Percentiles rank a stretch among this genome's conserved stretches.
Evolutionary conservation across 2,113 vertebrate species (phyloP).

Genomic region (Mus spicilegus): DNA sequence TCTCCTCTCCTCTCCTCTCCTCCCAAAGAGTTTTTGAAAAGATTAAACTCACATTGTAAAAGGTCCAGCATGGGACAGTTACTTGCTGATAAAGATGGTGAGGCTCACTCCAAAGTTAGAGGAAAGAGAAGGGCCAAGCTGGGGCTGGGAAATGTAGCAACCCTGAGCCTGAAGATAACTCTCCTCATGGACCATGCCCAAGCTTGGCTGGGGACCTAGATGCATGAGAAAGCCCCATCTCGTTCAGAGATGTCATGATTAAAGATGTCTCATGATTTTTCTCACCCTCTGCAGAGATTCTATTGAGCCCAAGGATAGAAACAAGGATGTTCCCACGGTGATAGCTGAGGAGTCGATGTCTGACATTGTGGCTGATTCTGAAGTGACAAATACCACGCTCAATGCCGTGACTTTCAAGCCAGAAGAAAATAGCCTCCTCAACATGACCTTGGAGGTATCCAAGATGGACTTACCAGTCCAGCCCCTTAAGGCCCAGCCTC

Average conservation of each 20-base stretch:
- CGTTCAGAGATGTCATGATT: rapidly evolving
- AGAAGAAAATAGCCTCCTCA: rapidly evolving
- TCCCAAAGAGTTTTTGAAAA: neutral
- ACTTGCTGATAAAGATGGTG: neutral
- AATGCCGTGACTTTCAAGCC: rapidly evolving
- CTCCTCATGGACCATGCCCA: rapidly evolving
- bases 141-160: neutral
- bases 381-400: neutral
- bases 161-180: neutral
- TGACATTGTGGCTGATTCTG: neutral
- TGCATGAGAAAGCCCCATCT: neutral
- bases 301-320: rapidly evolving
- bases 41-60: neutral
- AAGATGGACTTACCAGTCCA: rapidly evolving
- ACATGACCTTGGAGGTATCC: rapidly evolving
- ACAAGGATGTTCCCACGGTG: rapidly evolving
- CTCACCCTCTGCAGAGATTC: neutral
- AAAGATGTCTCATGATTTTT: neutral
- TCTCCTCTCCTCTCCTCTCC: neutral
- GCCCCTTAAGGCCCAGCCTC: neutral
- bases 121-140: neutral
- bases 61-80: neutral
- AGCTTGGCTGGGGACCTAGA: no score
- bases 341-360: rapidly evolving
- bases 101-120: neutral